Percentiles rank a stretch among this genome's conserved stretches.
Evolutionary conservation across 2,113 vertebrate species (phyloP).

Genomic region (Nyctereutes procyonoides): DNA sequence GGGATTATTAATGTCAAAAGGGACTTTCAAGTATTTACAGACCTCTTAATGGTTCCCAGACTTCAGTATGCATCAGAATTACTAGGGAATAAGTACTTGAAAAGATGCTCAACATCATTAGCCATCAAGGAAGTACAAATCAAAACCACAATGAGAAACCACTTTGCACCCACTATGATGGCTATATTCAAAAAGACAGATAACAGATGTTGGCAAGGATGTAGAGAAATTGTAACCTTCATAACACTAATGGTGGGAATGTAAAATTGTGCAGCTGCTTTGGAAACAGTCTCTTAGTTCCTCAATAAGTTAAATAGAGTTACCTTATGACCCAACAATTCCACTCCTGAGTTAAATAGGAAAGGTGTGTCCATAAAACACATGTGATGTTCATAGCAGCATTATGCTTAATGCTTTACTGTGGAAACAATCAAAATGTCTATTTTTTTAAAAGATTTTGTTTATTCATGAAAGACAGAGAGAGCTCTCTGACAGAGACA

Average conservation of each 20-base stretch:
- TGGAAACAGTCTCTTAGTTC: not conserved
- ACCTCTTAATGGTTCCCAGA: conserved; percentile 32
- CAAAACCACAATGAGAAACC: not conserved
- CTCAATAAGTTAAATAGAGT: conserved; percentile 6
- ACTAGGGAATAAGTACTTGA: conserved; percentile 24
- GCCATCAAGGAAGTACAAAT: not conserved
- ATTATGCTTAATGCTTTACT: conserved; percentile 2
- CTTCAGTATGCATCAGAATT: conserved; percentile 25
- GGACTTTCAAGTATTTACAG: not conserved
- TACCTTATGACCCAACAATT: not conserved
- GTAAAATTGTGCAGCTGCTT: conserved; percentile 3
- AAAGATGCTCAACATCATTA: conserved; percentile 22
- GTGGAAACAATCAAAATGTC: not conserved
- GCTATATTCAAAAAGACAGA: not conserved
- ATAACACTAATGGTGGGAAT: not conserved
- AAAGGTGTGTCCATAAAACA: not conserved
- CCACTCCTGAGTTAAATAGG: not conserved
- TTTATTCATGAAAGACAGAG: too few relatives aligned
- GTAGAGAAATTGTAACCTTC: not conserved
- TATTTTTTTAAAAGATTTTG: not conserved
- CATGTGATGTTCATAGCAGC: not conserved
- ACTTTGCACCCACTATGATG: not conserved
- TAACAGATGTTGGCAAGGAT: not conserved
- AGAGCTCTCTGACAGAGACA: too few relatives aligned
- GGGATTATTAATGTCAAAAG: conserved; percentile 18